Evolutionary conservation across 1,140 invertebrate species (phyloP), one percentile per base, ranked within the genome.

Genomic region (Bacillus rossius): DNA sequence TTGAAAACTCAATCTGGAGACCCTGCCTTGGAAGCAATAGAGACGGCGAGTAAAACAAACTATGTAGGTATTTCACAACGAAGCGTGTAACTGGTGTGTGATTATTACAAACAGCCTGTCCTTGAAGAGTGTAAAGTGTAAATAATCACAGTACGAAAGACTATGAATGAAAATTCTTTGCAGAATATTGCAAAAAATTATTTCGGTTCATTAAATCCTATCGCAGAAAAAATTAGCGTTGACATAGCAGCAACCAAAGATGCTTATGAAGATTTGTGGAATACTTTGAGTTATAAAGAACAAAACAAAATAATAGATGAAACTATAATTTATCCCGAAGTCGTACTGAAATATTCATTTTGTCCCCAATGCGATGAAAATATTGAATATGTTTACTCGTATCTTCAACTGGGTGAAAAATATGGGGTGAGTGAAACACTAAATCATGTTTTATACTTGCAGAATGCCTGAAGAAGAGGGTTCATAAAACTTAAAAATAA

Each of bases 301-400:
- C 82, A 85, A 71, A 82, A 84, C 57, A 79, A 89, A 74, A 83
- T 88, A 29, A 75, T 90, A 13, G 83, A 88, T 64, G 85, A 89
- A 69, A 85, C 83, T 1, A 84, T 91, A 55, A 88, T 89, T 38
- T 84, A 86, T 68, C 85, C 86, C 2, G 86, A 88, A 65, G 80
- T 85, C 47, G 79, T 80, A 3, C 67, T 88, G 2, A 85, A 86
- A 63, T 89, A 89, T 70, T 75, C 82, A 3, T 69, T 79, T 8
- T 74, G 19, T 19, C 47, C 26, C 45, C 51, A 34, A 73, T 69
- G 58, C 69, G 76, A 29, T 49, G 71, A 57, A 58, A 73, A 17
- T 69, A 1, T 17, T 26, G 25, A 57, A 49, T 48, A 43, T 20
- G 48, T 37, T 26, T 25, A 16, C 29, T 34, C 29, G 29, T 34